These are phyloP conservation scores for Micronycteris hirsuta DNA, from an alignment of 2,113 vertebrate species.

Conservation along the genomic window DNA sequence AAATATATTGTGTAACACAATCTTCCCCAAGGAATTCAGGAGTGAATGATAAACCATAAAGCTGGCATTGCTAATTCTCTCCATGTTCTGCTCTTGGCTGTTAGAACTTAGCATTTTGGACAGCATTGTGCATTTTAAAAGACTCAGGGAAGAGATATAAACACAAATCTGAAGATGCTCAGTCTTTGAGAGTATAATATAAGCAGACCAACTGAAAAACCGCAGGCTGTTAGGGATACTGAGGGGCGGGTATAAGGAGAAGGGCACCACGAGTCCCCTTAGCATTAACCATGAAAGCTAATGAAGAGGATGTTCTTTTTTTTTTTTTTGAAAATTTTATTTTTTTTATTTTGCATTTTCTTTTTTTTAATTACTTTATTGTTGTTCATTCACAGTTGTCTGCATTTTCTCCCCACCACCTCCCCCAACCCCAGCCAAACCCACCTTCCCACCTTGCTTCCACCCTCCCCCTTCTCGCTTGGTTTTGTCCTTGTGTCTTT, in stretches of 20 bases:
- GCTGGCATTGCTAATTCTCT: not conserved
- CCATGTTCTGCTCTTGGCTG: not conserved
- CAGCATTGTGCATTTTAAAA: not conserved
- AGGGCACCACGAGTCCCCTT: too few species aligned
- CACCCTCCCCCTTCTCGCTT: too few species aligned
- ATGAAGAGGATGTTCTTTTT: too few species aligned
- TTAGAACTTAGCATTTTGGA: not conserved
- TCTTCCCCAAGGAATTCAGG: not conserved
- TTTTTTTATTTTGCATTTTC: too few species aligned
- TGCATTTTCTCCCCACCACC: too few species aligned
- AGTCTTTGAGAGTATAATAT: not conserved
- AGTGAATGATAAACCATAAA: not conserved
- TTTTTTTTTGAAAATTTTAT: too few species aligned
- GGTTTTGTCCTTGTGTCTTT: too few species aligned
- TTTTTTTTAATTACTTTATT: too few species aligned
- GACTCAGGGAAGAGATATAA: not conserved
- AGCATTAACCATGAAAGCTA: not conserved
- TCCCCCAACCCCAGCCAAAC: too few species aligned
- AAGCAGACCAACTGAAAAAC: not conserved
- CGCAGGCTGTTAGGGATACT: not conserved
- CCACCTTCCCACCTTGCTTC: too few species aligned
- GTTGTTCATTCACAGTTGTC: too few species aligned
- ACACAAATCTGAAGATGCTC: not conserved
- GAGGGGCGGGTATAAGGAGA: not conserved
- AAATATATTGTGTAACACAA: not conserved